phyloP scores from a whole-genome alignment of 2,113 vertebrate genomes.

The Microtus oregoni region DNA sequence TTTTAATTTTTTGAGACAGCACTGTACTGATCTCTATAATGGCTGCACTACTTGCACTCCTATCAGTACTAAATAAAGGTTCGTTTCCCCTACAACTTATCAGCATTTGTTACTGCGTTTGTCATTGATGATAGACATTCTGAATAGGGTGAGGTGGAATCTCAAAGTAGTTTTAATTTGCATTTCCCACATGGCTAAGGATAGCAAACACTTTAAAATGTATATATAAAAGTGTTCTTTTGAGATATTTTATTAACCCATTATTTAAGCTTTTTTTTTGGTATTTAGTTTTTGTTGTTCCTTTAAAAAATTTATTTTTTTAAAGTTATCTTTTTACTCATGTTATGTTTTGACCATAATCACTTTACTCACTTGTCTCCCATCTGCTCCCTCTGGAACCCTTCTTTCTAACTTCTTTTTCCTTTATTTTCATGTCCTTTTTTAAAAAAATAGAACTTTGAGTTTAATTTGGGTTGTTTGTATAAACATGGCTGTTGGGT shows the following conservation, averaged over 20 bases:
- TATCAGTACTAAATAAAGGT: neutral
- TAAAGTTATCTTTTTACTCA: neutral
- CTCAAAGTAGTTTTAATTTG: neutral
- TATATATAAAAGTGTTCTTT: neutral
- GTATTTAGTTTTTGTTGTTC: neutral
- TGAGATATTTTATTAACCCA: neutral
- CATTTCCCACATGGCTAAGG: neutral
- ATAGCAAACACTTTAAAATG: neutral
- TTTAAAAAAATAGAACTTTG: neutral
- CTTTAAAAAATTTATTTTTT: neutral
- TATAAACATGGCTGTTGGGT: neutral
- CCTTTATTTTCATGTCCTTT: too few relatives aligned
- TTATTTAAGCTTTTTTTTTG: neutral
- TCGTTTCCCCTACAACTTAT: neutral
- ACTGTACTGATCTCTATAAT: neutral
- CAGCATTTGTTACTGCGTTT: neutral
- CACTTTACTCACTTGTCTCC: neutral
- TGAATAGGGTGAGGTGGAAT: neutral
- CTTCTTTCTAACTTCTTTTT: neutral
- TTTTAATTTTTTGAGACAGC: neutral
- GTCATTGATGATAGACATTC: neutral
- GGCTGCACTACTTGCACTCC: neutral
- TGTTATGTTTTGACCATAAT: neutral
- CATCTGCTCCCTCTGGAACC: neutral
- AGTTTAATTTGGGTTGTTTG: neutral